These are phyloP conservation scores for Bradynema listronoti DNA, from an alignment of 1,140 invertebrate genomes.

Conservation along the genomic window DNA sequence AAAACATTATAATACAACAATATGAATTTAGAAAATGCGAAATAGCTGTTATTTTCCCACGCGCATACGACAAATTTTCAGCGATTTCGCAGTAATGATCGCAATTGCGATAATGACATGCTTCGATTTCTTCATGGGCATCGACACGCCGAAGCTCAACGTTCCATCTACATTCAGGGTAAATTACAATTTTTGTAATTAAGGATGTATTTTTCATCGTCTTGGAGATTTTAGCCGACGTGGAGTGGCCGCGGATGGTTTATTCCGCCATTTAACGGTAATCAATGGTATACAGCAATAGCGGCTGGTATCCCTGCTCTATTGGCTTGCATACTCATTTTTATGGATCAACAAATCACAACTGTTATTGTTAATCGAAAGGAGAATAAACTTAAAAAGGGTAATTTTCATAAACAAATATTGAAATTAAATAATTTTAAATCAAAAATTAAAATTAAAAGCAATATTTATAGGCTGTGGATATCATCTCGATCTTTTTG, in stretches of 20 bases:
- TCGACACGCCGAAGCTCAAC: conserved; percentile 86
- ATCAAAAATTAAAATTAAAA: background rate
- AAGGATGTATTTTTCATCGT: too few species aligned
- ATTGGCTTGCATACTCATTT: conserved; percentile 89
- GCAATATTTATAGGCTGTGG: conserved; percentile 83
- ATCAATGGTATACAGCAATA: conserved; percentile 74
- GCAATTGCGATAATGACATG: conserved; percentile 83
- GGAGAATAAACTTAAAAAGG: conserved; percentile 83
- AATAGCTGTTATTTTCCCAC: conserved; percentile 55
- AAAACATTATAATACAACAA: too few species aligned
- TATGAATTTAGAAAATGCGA: too few species aligned
- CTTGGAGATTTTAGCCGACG: conserved; percentile 72
- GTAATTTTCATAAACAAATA: background rate
- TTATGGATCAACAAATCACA: conserved; percentile 99
- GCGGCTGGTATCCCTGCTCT: conserved; percentile 80
- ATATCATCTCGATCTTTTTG: conserved; percentile 90
- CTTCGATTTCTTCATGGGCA: conserved; percentile 73
- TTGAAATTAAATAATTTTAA: background rate
- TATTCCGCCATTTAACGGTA: conserved; percentile 74
- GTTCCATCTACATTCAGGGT: conserved; percentile 64
- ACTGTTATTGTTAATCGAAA: conserved; percentile 95
- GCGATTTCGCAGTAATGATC: conserved; percentile 85
- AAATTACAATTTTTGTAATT: too few species aligned
- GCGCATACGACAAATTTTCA: conserved; percentile 75
- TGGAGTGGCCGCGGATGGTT: conserved; percentile 73